A percentile compares a stretch with the other conserved stretches of the same genome.
phyloP scores from a whole-genome alignment of 2,113 vertebrate species.

The Scomber japonicus region DNA sequence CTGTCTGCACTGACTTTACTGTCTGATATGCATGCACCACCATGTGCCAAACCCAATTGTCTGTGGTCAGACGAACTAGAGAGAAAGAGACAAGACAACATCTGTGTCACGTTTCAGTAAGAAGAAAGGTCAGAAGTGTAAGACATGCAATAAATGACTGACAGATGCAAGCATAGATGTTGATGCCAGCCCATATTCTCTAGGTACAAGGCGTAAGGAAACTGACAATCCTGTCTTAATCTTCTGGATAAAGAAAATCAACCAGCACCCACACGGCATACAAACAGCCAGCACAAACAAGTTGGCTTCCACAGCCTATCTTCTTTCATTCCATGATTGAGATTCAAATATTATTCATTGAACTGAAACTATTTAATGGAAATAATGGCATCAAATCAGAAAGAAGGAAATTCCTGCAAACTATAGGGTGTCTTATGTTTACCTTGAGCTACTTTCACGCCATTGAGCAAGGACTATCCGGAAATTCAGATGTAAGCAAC shows the following conservation, averaged over 20 bases:
- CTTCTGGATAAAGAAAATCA: slow-evolving; percentile 62
- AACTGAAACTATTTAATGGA: slow-evolving; percentile 10
- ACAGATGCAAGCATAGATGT: slow-evolving; percentile 67
- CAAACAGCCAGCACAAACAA: slow-evolving; percentile 59
- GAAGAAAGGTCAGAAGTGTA: slow-evolving; percentile 65
- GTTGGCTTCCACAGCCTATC: slow-evolving; percentile 38
- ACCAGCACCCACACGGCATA: slow-evolving; percentile 25
- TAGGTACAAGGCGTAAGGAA: slow-evolving; percentile 54
- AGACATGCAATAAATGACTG: slow-evolving; percentile 71
- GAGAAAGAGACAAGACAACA: slow-evolving; percentile 54
- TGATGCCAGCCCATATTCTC: slow-evolving; percentile 67
- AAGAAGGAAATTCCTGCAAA: neutral
- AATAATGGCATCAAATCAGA: slow-evolving; percentile 2
- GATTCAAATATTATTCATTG: slow-evolving; percentile 23
- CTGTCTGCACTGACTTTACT: slow-evolving; percentile 47
- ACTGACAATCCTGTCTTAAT: slow-evolving; percentile 75
- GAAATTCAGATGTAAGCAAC: neutral
- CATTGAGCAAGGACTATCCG: neutral
- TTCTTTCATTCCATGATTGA: neutral
- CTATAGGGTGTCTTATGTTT: neutral
- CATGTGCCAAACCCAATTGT: slow-evolving; percentile 62
- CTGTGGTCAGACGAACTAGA: slow-evolving; percentile 58
- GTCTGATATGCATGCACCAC: slow-evolving; percentile 74
- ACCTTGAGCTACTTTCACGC: neutral
- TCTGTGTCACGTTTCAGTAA: slow-evolving; percentile 66